Evolutionary conservation across 64 coral and sea anemone genomes (phyloP).

Genomic region (Stylophora pistillata): DNA sequence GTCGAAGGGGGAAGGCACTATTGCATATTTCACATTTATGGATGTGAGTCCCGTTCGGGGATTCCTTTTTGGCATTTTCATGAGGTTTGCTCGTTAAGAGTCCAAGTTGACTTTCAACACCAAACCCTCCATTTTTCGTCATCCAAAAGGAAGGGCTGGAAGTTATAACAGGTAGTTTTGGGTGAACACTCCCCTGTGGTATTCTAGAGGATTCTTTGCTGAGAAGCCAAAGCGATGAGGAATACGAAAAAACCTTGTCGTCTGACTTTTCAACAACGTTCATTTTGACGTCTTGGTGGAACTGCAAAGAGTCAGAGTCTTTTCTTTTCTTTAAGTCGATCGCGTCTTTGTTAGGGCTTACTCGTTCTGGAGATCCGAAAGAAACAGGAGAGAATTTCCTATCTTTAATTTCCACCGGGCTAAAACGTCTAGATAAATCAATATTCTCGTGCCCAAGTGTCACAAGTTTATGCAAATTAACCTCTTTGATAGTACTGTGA

Average conservation of each 20-base stretch:
- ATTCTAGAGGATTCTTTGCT: constrained; percentile 2
- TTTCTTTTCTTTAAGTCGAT: not conserved
- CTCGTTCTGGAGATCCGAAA: not conserved
- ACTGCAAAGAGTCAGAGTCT: not conserved
- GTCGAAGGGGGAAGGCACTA: constrained; percentile 65
- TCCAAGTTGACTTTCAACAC: constrained; percentile 1
- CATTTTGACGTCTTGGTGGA: not conserved
- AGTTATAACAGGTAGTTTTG: not conserved
- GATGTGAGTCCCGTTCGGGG: not conserved
- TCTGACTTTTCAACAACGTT: not conserved
- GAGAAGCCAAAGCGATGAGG: not conserved
- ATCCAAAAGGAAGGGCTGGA: constrained; percentile 7
- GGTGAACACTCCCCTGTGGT: not conserved
- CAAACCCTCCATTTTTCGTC: not conserved
- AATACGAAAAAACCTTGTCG: constrained; percentile 1
- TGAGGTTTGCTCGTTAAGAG: not conserved
- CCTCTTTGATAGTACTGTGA: constrained; percentile 20
- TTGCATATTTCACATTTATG: constrained; percentile 85
- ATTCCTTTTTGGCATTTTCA: not conserved
- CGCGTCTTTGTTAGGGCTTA: not conserved
- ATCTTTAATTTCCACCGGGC: not conserved
- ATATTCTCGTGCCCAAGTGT: not conserved
- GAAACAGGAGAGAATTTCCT: not conserved
- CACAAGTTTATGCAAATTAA: not conserved
- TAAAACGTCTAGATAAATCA: not conserved